Percentiles rank a stretch among this genome's conserved stretches.
Conservation (phyloP, 2,888 invertebrate species). For the Cepaea hortensis region DNA sequence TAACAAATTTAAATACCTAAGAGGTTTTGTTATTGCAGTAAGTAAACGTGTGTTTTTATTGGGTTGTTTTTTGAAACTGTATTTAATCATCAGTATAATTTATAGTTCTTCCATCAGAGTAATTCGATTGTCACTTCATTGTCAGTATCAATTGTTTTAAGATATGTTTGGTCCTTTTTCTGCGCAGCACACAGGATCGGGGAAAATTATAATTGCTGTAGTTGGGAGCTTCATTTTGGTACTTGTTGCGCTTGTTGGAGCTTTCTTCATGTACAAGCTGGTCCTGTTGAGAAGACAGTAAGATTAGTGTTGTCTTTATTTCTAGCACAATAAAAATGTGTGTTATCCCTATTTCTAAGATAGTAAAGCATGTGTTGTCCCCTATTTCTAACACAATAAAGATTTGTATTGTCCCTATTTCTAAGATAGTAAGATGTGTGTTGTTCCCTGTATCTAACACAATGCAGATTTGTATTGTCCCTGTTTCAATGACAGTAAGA, state of each 20-base stretch:
- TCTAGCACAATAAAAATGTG: not conserved
- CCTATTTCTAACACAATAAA: not conserved
- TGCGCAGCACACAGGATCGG: conserved; percentile 25
- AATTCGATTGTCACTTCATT: no score
- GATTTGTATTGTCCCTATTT: not conserved
- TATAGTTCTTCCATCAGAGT: no score
- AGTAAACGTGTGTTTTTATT: no score
- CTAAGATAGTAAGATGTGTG: not conserved
- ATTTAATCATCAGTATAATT: no score
- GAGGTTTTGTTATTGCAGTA: no score
- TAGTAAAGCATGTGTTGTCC: not conserved
- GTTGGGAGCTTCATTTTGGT: conserved; percentile 57
- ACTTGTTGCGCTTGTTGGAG: conserved; percentile 57
- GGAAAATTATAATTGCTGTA: conserved; percentile 53
- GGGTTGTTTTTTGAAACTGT: no score
- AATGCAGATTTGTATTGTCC: not conserved
- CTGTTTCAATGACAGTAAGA: conserved; percentile 47
- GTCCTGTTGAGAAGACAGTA: conserved; percentile 67
- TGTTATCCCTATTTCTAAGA: not conserved
- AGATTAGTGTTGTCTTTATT: conserved; percentile 50
- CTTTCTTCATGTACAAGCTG: conserved; percentile 64
- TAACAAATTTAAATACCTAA: no score
- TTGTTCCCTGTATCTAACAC: not conserved
- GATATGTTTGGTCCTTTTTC: no score
- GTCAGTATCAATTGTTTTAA: no score